phyloP scores from a whole-genome alignment of 2,113 vertebrate genomes.

The Psilopogon haemacephalus region DNA sequence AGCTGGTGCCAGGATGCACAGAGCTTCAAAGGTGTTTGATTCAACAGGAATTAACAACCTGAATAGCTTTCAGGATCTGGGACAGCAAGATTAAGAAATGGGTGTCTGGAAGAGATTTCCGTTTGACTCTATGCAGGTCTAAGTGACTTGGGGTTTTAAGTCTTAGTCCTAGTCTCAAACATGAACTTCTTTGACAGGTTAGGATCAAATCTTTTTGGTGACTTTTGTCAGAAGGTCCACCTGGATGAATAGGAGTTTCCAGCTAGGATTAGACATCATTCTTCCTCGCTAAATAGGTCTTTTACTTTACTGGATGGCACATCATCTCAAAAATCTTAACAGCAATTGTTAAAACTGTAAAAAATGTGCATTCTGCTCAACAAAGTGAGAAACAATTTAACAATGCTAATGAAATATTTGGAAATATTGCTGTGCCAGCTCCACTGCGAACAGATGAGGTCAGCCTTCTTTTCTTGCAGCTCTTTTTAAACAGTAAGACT shows the following conservation, averaged over 20 bases:
- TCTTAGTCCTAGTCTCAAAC: not conserved
- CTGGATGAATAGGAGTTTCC: not conserved
- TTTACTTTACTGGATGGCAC: not conserved
- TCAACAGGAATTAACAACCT: not conserved
- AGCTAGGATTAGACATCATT: not conserved
- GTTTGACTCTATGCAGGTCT: not conserved
- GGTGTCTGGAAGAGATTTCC: not conserved
- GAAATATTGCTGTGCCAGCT: not conserved
- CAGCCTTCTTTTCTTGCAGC: not conserved
- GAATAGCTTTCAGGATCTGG: not conserved
- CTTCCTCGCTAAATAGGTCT: not conserved
- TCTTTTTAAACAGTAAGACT: not conserved
- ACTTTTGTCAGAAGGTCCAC: not conserved
- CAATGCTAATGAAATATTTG: not conserved
- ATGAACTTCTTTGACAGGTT: not conserved
- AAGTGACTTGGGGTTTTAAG: not conserved
- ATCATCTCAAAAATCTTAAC: not conserved
- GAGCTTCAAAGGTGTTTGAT: not conserved
- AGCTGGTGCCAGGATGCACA: not conserved
- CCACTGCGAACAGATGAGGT: not conserved
- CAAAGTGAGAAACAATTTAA: not conserved
- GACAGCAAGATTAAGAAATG: not conserved
- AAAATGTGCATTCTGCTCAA: not conserved
- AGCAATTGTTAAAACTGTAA: not conserved
- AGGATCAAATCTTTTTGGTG: not conserved